These are phyloP conservation scores for Spodoptera picta DNA, from an alignment of 2,888 invertebrate genomes.

Conservation along the genomic window DNA sequence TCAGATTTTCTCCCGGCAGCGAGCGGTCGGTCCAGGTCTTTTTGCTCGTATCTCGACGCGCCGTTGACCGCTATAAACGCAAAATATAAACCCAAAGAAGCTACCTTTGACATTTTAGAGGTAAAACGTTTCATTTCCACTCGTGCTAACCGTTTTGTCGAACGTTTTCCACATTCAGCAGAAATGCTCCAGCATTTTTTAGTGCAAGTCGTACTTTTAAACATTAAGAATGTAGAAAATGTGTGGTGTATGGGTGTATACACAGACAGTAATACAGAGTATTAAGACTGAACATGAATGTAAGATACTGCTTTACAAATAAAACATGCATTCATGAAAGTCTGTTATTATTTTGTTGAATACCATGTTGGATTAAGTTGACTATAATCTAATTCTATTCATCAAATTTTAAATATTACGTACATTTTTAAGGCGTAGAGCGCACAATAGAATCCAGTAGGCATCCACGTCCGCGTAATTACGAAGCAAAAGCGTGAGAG, in stretches of 20 bases:
- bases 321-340: background rate
- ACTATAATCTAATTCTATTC: constrained; percentile 37
- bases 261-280: background rate
- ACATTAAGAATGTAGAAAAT: constrained; percentile 32
- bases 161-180: constrained; percentile 71
- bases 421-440: constrained; percentile 47
- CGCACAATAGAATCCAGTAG: constrained; percentile 71
- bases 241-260: constrained; percentile 4
- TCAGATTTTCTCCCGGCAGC: constrained; percentile 87
- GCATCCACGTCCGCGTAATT: constrained; percentile 77
- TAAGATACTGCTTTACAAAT: constrained; percentile 4
- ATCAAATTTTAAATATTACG: constrained; percentile 44
- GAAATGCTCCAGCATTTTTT: constrained; percentile 64
- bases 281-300: constrained; percentile 4
- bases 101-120: constrained; percentile 87
- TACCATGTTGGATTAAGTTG: constrained; percentile 6
- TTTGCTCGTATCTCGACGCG: constrained; percentile 83
- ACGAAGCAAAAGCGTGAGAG: constrained; percentile 78
- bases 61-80: constrained; percentile 87
- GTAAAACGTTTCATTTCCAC: constrained; percentile 84
- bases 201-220: constrained; percentile 35
- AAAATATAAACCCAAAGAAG: constrained; percentile 88
- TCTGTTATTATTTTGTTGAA: constrained; percentile 7
- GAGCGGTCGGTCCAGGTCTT: constrained; percentile 78
- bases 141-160: constrained; percentile 75